A percentile compares a stretch with the other conserved stretches of the same genome.
These are phyloP conservation scores for Tinea semifulvella DNA, from an alignment of 2,888 invertebrate species.

Conservation along the genomic window DNA sequence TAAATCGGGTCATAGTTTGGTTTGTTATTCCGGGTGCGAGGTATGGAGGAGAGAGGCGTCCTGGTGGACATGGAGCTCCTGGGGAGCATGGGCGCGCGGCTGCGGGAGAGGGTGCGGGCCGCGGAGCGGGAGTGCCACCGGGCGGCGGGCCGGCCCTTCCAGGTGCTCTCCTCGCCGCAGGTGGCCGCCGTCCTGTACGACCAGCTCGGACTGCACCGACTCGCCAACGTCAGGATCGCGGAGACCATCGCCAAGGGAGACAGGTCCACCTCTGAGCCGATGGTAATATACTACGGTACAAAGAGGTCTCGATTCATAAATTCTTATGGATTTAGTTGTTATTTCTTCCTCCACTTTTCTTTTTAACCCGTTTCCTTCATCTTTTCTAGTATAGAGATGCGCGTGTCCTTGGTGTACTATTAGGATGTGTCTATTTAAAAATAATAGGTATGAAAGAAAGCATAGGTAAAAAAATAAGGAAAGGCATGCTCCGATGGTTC, in stretches of 20 bases:
- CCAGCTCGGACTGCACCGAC: slow-evolving; percentile 46
- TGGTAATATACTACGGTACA: slow-evolving; percentile 40
- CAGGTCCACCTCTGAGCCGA: slow-evolving; percentile 54
- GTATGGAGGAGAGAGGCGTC: slow-evolving; percentile 50
- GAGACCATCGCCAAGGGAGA: slow-evolving; percentile 41
- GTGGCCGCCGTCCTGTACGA: slow-evolving; percentile 51
- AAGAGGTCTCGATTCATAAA: not conserved
- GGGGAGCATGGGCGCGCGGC: slow-evolving; percentile 36
- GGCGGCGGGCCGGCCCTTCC: slow-evolving; percentile 46
- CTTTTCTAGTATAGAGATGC: no score
- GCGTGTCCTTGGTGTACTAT: no score
- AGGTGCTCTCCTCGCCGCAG: slow-evolving; percentile 47
- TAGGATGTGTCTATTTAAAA: no score
- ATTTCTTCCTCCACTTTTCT: no score
- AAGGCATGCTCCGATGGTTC: no score
- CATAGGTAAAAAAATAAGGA: no score
- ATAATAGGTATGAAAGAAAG: no score
- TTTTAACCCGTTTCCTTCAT: no score
- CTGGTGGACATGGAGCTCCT: slow-evolving; percentile 37
- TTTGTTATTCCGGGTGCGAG: no score
- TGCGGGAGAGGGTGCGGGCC: slow-evolving; percentile 32
- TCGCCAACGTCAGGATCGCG: slow-evolving; percentile 38
- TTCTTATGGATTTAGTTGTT: not conserved
- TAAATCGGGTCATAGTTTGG: no score
- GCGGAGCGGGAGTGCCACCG: slow-evolving; percentile 42